Percentiles rank a stretch among this genome's conserved stretches.
Evolutionary conservation across 2,113 vertebrate genomes (phyloP).

Genomic region (Entomyzon cyanotis): DNA sequence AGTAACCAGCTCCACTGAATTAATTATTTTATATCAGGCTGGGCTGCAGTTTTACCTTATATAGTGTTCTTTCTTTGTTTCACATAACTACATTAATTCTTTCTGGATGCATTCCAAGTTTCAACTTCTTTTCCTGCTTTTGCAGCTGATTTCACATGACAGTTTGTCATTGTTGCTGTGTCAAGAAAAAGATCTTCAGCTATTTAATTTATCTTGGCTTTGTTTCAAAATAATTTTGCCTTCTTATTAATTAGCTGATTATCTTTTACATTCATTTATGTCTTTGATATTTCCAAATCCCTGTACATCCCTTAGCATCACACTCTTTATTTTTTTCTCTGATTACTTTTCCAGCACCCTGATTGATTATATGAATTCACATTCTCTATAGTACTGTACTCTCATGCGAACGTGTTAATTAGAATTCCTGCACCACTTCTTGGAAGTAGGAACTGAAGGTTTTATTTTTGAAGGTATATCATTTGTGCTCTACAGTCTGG

Average conservation of each 20-base stretch:
- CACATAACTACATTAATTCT: background rate
- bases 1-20: background rate
- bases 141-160: background rate
- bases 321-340: background rate
- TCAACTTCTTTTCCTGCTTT: background rate
- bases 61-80: conserved; percentile 12
- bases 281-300: conserved; percentile 23
- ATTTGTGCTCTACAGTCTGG: background rate
- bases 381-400: background rate
- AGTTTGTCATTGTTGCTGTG: background rate
- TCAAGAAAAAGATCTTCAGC: background rate
- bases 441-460: background rate
- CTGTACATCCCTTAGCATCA: background rate
- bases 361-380: background rate
- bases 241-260: conserved; percentile 45
- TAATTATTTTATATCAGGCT: background rate
- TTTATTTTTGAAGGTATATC: background rate
- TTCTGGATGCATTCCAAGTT: conserved; percentile 31
- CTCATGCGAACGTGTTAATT: conserved; percentile 13
- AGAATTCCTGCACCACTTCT: background rate
- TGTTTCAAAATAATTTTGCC: conserved; percentile 32
- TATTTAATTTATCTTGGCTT: conserved; percentile 45
- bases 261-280: conserved; percentile 41
- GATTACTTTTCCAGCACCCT: background rate
- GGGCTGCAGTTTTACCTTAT: conserved; percentile 6